Base-by-base conservation (phyloP, 1,140 invertebrate genomes). In the Lutraria rhynchaena region DNA sequence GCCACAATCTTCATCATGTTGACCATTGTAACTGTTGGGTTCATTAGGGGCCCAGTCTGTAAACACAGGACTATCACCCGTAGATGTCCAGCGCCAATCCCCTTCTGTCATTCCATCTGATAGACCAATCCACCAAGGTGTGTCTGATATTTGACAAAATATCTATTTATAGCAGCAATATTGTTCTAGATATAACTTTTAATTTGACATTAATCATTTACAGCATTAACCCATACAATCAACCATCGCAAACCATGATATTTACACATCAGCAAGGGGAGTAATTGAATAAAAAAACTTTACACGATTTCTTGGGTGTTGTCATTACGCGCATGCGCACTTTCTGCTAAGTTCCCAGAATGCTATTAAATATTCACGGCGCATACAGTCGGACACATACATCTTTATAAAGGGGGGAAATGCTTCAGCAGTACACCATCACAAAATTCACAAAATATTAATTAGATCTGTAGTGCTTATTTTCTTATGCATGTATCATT, bases 1-100 rank as follows among this genome's bases (percentile, higher is more conserved):
- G 15, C 37, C 35, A 31, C 63, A 67, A 46, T 67, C 63, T 27
- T 67, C 63, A 46, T 67, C 35, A 22, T 46, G 63, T 44, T 63
- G 29, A 11, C 60, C 60, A 19, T 31, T 19, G 11, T 46, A 29
- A 29, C 27, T 67, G n/a, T 49, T 49, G 4, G 63, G 63, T 33
- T 67, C 63, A 24, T 49, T 44, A 24, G 63, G 63, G 4, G n/a
- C 63, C 63, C 63, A 67, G 19, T 67, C 63, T 5, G n/a, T 24
- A 35, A 46, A 67, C 24, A 15, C 22, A 7, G 63, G 37, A 15
- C 27, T 22, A 7, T 24, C 5, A 3, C n/a, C n/a, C 0, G 37
- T 67, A 4, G 11, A 13, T 3, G 4, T 22, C 63, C 63, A 67
- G 5, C 27, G 3, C 35, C 41, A 67, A 19, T 44, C 63, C 15